These are phyloP conservation scores for Chirona hameri DNA, from an alignment of 2,888 invertebrate genomes.

Conservation along the genomic window DNA sequence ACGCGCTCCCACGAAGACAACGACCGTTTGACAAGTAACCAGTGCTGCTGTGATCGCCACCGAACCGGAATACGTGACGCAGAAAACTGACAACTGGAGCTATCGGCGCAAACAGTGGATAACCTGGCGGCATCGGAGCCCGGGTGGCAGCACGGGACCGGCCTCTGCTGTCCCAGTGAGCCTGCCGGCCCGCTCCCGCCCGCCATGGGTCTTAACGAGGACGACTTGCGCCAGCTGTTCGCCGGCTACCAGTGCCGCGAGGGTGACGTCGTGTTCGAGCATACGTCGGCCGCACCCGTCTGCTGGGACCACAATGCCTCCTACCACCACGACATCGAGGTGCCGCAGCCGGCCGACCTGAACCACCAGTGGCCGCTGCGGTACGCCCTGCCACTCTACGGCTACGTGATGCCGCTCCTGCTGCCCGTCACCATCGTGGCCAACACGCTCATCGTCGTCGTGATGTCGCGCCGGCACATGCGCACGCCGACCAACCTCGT, in stretches of 20 bases:
- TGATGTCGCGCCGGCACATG: conserved; percentile 86
- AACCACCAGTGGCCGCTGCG: conserved; percentile 63
- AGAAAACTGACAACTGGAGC: no score
- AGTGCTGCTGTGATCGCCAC: no score
- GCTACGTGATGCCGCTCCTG: conserved; percentile 77
- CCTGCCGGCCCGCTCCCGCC: not conserved
- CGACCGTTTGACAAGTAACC: no score
- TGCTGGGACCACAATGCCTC: conserved; percentile 13
- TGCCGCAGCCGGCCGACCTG: conserved; percentile 53
- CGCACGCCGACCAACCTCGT: conserved; percentile 87
- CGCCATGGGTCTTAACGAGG: not conserved
- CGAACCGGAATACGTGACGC: no score
- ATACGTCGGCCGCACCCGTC: not conserved
- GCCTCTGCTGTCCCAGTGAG: no score
- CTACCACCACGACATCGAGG: not conserved
- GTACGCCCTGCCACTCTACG: conserved; percentile 67
- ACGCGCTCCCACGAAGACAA: no score
- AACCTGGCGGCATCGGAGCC: no score
- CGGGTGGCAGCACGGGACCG: no score
- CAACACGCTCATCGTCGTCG: conserved; percentile 85
- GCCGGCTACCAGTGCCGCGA: not conserved
- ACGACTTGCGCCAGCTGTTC: not conserved
- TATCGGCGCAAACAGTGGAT: no score
- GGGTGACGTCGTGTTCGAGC: not conserved
- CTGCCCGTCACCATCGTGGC: conserved; percentile 82